Evolutionary conservation across 92 coral and sea anemone genomes (phyloP).

Genomic region (Bergia sp.): DNA sequence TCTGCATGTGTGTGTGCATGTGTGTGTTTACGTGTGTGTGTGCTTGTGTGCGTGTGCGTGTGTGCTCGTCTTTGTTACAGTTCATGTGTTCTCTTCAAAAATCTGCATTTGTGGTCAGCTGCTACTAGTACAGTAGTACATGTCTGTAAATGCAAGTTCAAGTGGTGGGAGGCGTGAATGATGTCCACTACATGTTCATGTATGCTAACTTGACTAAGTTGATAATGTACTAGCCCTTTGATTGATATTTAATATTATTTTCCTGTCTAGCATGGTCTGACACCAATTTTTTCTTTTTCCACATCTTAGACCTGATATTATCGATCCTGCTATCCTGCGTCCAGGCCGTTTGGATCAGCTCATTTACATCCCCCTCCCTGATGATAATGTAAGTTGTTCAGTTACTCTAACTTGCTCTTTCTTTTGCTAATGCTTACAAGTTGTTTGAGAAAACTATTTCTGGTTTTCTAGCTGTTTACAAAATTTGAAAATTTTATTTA

Average conservation of each 20-base stretch:
- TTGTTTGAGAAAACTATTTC: not conserved
- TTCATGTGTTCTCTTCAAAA: not conserved
- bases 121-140: not conserved
- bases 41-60: too few species aligned
- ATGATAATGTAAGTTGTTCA: conserved; percentile 79
- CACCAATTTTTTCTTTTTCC: conserved; percentile 1
- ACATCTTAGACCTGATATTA: conserved; percentile 80
- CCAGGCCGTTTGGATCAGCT: conserved; percentile 99
- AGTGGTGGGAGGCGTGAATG: too few species aligned
- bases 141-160: not conserved
- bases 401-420: not conserved
- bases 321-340: conserved; percentile 97
- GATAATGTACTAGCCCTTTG: too few species aligned
- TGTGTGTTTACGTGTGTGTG: too few species aligned
- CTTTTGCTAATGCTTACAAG: not conserved
- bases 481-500: too few species aligned
- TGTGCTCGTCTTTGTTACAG: not conserved
- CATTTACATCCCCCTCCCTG: conserved; percentile 98
- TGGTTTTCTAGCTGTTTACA: too few species aligned
- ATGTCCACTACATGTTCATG: too few species aligned
- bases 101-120: not conserved
- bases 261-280: not conserved
- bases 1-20: not conserved
- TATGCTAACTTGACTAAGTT: too few species aligned
- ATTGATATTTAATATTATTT: not conserved